phyloP scores from a whole-genome alignment of 1,140 invertebrate species.

The Drosophila simulans region DNA sequence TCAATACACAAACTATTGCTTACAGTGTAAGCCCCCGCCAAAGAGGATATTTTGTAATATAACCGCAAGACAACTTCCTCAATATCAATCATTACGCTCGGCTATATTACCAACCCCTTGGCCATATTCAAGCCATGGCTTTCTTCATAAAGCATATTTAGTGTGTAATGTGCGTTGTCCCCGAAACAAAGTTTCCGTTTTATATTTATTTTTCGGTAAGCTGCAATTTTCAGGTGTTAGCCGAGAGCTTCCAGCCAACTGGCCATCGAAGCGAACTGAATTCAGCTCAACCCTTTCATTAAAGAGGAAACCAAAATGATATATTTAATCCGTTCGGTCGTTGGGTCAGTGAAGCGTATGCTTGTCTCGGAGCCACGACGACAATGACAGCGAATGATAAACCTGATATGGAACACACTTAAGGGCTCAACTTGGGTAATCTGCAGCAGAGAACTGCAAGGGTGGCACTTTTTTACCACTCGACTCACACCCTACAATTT shows the following conservation, averaged over 20 bases:
- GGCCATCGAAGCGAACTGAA: slow-evolving; percentile 31
- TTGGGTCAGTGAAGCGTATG: slow-evolving; percentile 64
- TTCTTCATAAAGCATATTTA: slow-evolving; percentile 74
- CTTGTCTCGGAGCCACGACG: slow-evolving; percentile 54
- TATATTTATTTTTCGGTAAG: slow-evolving; percentile 43
- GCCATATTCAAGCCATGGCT: slow-evolving; percentile 43
- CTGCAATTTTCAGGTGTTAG: slow-evolving; percentile 78
- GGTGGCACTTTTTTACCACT: too few species aligned
- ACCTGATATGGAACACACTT: slow-evolving; percentile 81
- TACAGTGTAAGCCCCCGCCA: slow-evolving; percentile 34
- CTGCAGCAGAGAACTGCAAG: too few species aligned
- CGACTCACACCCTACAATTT: too few species aligned
- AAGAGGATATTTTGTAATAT: slow-evolving; percentile 41
- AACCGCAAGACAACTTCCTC: slow-evolving; percentile 72
- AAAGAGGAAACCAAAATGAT: slow-evolving; percentile 73
- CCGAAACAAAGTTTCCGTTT: slow-evolving; percentile 60
- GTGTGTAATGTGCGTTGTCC: slow-evolving; percentile 28
- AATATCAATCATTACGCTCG: slow-evolving; percentile 79
- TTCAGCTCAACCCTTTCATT: slow-evolving; percentile 74
- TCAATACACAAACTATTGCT: neutral
- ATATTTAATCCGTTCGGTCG: slow-evolving; percentile 80
- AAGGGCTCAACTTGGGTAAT: slow-evolving; percentile 81
- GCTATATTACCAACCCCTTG: slow-evolving; percentile 65
- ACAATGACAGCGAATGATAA: slow-evolving; percentile 67
- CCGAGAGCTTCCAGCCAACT: slow-evolving; percentile 34